Base-by-base conservation (phyloP, 30 jellyfish, hydroid and myxozoan genomes). In the Aurelia coerulea region DNA sequence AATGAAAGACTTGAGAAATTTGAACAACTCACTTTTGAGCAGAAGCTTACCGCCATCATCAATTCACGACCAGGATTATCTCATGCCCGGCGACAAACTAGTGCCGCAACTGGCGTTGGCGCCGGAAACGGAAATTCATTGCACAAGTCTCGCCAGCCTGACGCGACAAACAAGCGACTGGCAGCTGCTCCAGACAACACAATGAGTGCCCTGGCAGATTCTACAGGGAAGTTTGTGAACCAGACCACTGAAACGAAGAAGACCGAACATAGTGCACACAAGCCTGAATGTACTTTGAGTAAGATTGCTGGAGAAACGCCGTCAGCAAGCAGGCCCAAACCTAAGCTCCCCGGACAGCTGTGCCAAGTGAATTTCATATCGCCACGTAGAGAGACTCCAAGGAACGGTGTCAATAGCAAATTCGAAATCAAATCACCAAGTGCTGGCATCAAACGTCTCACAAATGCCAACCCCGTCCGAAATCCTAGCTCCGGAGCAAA, bases 321-420 rank as follows among this genome's bases (percentile, higher is more conserved):
- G 23, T 18, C 62, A 17, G 80, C 62, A 16, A 46, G 8, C 56
- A 73, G 82, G n/a, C 86, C 92, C 41, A 70, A 70, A 39, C 92
- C 92, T 3, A 83, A 53, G 49, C 7, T 73, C 49, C 80, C 84
- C 18, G 86, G 92, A 10, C 86, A 70, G 39, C 46, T 83, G 10
- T 83, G 92, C 42, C 79, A 83, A 46, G 52, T 83, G 14, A 72
- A 73, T 60, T 71, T 52, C 52, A 83, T 83, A 0, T 83, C 92
- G 18, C 92, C 92, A 39, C 37, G 86, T 8, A 83, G 59, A 29
- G 32, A 59, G 62, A 29, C 13, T 46, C 56, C 56, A 9, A 46
- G 13, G 23, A 60, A 35, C 50, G 31, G 34, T 29, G 12, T 33
- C 11, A 39, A 33, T 29, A 60, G 13, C 17, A 33, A 71, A 42